phyloP scores from a whole-genome alignment of 2,888 invertebrate species.

The Rugalucina vietnamica region DNA sequence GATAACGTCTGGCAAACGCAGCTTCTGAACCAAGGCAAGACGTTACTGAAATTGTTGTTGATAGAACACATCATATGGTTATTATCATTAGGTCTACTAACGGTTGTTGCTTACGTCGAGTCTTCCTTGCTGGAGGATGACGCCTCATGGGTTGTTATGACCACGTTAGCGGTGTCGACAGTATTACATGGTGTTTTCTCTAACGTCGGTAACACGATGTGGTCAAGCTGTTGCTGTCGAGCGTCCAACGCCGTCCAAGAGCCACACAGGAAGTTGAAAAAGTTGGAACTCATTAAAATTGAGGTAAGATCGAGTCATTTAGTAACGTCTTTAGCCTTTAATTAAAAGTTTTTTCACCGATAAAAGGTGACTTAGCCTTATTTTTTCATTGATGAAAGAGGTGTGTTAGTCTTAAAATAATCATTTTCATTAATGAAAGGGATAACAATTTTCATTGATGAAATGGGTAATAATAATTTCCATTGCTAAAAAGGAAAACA shows the following conservation, averaged over 20 bases:
- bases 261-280: constrained; percentile 75
- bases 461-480: no score
- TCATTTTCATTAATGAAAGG: no score
- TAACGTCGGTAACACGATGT: constrained; percentile 69
- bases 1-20: constrained; percentile 77
- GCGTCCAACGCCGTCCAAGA: constrained; percentile 67
- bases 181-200: constrained; percentile 68
- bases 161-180: constrained; percentile 61
- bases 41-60: constrained; percentile 64
- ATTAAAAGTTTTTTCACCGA: no score
- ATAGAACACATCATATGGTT: constrained; percentile 63
- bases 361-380: no score
- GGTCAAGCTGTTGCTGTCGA: constrained; percentile 71
- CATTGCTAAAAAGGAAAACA: no score
- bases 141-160: constrained; percentile 69
- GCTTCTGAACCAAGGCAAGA: constrained; percentile 70
- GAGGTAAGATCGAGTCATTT: constrained; percentile 77
- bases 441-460: no score
- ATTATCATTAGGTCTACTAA: constrained; percentile 58
- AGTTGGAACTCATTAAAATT: constrained; percentile 75
- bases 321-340: no score
- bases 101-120: constrained; percentile 67
- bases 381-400: no score
- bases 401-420: no score
- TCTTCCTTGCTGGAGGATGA: constrained; percentile 35